Evolutionary conservation across 1,140 invertebrate genomes (phyloP).

Genomic region (Monochamus saltuarius): DNA sequence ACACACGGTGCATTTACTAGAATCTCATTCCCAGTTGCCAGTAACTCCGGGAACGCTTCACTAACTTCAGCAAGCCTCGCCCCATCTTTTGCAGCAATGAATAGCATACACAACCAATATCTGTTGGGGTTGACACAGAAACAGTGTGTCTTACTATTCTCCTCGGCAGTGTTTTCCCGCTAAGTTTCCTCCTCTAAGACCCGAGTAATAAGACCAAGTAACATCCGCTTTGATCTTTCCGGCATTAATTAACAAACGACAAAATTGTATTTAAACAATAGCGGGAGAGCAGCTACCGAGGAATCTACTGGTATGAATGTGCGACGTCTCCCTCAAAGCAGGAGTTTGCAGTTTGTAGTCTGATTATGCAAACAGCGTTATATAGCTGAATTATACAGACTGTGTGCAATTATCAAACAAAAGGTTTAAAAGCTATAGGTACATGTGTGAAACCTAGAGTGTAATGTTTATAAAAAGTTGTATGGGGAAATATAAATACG

Average conservation of each 20-base stretch:
- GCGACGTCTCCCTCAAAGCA: slow-evolving; percentile 31
- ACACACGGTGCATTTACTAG: too few relatives aligned
- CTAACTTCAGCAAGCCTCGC: background rate
- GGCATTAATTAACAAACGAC: slow-evolving; percentile 40
- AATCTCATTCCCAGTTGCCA: too few relatives aligned
- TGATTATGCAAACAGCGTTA: too few relatives aligned
- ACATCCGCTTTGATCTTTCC: slow-evolving; percentile 32
- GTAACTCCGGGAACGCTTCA: too few relatives aligned
- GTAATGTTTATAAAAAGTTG: too few relatives aligned
- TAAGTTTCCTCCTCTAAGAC: slow-evolving; percentile 30
- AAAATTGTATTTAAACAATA: slow-evolving; percentile 41
- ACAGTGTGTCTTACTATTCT: slow-evolving; percentile 21
- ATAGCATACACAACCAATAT: slow-evolving; percentile 6
- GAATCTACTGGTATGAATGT: slow-evolving; percentile 35
- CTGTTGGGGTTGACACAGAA: slow-evolving; percentile 21
- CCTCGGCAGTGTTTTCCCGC: slow-evolving; percentile 22
- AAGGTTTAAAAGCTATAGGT: too few relatives aligned
- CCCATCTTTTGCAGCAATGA: background rate
- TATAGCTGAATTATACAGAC: too few relatives aligned
- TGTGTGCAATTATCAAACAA: too few relatives aligned
- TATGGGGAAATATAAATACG: too few relatives aligned
- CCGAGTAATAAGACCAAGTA: slow-evolving; percentile 35
- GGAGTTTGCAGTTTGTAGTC: too few relatives aligned
- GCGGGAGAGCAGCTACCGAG: slow-evolving; percentile 28
- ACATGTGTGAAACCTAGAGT: too few relatives aligned